Evolutionary conservation across 2,113 vertebrate genomes (phyloP), one percentile per base, ranked within the genome.

Genomic region (Xiphophorus couchianus): DNA sequence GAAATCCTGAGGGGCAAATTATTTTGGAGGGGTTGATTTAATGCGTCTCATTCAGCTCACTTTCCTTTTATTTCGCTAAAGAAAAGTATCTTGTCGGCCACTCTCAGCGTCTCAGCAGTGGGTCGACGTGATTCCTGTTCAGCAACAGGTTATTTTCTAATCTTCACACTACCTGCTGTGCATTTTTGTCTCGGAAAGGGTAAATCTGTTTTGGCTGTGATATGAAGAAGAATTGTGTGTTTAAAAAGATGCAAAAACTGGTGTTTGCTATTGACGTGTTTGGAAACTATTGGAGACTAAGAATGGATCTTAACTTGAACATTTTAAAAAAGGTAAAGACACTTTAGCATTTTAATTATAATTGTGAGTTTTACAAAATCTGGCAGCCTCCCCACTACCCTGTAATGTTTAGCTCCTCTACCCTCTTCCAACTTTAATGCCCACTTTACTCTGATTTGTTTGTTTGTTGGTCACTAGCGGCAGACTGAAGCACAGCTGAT

Each of bases 1-100:
- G 39, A 81, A 80, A 68, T 73, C 78, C 65, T 69, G 65, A 60
- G 75, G 64, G 71, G 69, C 71, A 44, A 71, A 84, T 74, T 62
- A 72, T 82, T 64, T 61, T 8, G 42, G 4, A 51, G 39, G 61
- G 2, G 1, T 19, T 44, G 60, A 30, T 39, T 71, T 66, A 44
- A 30, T 61, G 62, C 29, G 27, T 39, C n/a, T 70, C 58, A 73
- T 69, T 80, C 58, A 37, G 31, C 64, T 11, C 44, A 69, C 39
- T 66, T 66, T n/a, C 9, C 31, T 78, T 78, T 82, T 5, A 74
- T 76, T 78, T 75, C 60, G 25, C 25, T 29, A 9, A 71, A 64
- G 67, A 67, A 73, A 68, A 19, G 19, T 33, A 66, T 73, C 25
- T 4, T 1, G 37, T 30, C n/a, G 42, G 61, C 60, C 27, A 10